Percentiles rank a stretch among this genome's conserved stretches.
phyloP scores from a whole-genome alignment of 30 jellyfish, hydroid and myxozoan genomes.

The Nemopilema nomurai region DNA sequence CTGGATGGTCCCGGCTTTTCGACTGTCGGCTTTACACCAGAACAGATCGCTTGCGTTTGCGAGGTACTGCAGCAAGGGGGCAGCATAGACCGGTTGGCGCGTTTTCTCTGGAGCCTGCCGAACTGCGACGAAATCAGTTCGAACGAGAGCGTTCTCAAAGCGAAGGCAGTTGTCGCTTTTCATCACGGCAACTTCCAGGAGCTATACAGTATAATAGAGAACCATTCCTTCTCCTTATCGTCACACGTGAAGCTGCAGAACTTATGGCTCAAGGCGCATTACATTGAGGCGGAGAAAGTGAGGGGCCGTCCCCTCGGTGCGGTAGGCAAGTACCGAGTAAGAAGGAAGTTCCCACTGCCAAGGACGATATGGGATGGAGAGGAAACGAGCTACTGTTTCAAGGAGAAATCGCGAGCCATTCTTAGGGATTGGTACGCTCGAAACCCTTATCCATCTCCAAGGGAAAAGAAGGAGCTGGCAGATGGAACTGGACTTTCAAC shows the following conservation, averaged over 20 bases:
- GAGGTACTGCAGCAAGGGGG: conserved; percentile 96
- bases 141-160: conserved; percentile 86
- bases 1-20: conserved; percentile 67
- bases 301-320: conserved; percentile 94
- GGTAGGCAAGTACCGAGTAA: conserved; percentile 90
- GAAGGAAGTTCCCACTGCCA: conserved; percentile 97
- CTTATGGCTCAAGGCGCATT: conserved; percentile 91
- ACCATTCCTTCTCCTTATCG: conserved; percentile 61
- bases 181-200: conserved; percentile 96
- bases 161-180: conserved; percentile 91
- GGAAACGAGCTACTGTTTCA: conserved; percentile 91
- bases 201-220: conserved; percentile 80
- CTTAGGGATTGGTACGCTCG: conserved; percentile 83
- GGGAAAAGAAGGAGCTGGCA: conserved; percentile 89
- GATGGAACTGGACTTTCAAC: conserved; percentile 92
- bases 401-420: conserved; percentile 89
- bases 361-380: conserved; percentile 98
- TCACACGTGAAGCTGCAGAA: conserved; percentile 87
- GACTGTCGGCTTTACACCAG: conserved; percentile 87
- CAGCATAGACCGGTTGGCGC: conserved; percentile 87
- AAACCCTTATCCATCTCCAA: conserved; percentile 93
- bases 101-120: conserved; percentile 95
- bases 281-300: conserved; percentile 87
- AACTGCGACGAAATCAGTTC: conserved; percentile 79
- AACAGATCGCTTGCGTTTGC: conserved; percentile 95